Percentiles rank a stretch among this genome's conserved stretches.
These are phyloP conservation scores for Masnerella sp. DNA, from an alignment of 2,888 invertebrate genomes.

Conservation along the genomic window DNA sequence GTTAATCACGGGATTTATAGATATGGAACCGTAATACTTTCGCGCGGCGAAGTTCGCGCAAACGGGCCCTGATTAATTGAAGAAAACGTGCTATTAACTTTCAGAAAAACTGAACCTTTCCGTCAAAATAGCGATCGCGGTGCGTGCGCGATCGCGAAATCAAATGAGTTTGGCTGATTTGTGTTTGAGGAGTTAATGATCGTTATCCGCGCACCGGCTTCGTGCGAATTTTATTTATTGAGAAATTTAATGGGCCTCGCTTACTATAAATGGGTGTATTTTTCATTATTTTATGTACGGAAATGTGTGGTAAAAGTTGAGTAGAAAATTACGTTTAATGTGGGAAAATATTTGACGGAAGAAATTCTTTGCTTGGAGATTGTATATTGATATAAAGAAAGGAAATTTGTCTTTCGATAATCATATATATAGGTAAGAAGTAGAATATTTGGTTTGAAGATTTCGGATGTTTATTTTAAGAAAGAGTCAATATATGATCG, in stretches of 20 bases:
- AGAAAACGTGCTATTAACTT: conserved; percentile 55
- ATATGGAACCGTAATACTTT: conserved; percentile 60
- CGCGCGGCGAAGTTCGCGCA: conserved; percentile 40
- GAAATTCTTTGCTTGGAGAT: too few species aligned
- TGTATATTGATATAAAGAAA: too few species aligned
- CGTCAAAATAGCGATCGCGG: conserved; percentile 22
- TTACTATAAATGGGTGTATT: too few species aligned
- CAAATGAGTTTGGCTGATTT: too few species aligned
- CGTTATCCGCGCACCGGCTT: too few species aligned
- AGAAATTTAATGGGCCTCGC: background rate
- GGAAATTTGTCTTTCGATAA: too few species aligned
- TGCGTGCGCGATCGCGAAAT: conserved; percentile 1
- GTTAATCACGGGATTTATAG: conserved; percentile 57
- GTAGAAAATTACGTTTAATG: too few species aligned
- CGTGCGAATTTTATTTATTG: conserved; percentile 8
- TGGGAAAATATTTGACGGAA: too few species aligned
- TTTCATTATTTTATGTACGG: conserved; percentile 2
- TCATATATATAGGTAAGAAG: too few species aligned
- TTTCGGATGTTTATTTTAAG: too few species aligned
- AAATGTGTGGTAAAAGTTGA: conserved; percentile 6
- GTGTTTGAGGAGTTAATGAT: conserved; percentile 26
- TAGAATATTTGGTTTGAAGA: too few species aligned
- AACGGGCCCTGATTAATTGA: conserved; percentile 47
- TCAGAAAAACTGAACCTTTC: conserved; percentile 36
- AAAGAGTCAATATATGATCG: too few species aligned